These are phyloP conservation scores for Poeciliopsis paucimaculata DNA, from an alignment of 2,797 vertebrate genomes.

Conservation along the genomic window DNA sequence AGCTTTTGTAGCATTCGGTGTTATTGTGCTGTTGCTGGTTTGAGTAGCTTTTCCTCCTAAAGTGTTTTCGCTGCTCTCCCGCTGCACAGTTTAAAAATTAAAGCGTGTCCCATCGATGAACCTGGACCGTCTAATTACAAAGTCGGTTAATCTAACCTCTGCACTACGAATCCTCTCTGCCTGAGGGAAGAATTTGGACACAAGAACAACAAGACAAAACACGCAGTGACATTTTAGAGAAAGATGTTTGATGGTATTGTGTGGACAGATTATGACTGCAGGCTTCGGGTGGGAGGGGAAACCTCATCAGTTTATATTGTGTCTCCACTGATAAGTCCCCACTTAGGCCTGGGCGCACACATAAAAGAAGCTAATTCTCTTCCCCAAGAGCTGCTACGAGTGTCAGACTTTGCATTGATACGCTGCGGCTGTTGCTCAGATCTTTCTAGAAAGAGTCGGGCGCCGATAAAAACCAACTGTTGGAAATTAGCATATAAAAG, in stretches of 20 bases:
- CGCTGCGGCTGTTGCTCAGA: too few relatives aligned
- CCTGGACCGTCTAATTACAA: slow-evolving; percentile 1
- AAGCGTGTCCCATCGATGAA: neutral
- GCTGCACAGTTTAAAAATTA: slow-evolving; percentile 2
- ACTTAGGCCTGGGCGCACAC: neutral
- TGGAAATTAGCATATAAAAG: neutral
- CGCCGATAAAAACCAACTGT: neutral
- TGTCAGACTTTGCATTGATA: neutral
- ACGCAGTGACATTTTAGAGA: neutral
- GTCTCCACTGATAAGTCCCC: slow-evolving; percentile 8
- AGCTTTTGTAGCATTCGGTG: neutral
- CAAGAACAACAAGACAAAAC: slow-evolving; percentile 1
- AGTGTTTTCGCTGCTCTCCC: neutral
- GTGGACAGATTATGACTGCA: slow-evolving; percentile 3
- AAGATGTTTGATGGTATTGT: neutral
- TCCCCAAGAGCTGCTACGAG: neutral
- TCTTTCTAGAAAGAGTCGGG: neutral
- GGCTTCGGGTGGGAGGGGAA: neutral
- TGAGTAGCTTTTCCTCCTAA: neutral
- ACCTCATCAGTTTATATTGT: slow-evolving; percentile 8
- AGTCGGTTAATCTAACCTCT: slow-evolving; percentile 3
- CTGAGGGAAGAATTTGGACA: neutral
- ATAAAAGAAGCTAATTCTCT: neutral
- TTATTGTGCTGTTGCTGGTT: neutral
- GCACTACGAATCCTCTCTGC: neutral